Evolutionary conservation across 2,888 invertebrate species (phyloP).

Genomic region (Desoria tigrina): DNA sequence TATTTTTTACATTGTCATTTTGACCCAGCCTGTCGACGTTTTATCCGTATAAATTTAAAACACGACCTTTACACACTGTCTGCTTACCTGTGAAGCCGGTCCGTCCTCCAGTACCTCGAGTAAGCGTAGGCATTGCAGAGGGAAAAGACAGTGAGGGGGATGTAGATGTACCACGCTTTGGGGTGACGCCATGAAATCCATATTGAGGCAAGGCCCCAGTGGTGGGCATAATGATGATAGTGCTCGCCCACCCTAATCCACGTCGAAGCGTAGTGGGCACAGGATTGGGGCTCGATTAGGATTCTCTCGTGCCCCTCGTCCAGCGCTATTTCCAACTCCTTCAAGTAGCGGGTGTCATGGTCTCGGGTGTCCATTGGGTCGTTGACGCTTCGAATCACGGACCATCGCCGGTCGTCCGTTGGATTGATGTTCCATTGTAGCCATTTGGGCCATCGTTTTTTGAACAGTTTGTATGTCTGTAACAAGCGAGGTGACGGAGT

Average conservation of each 20-base stretch:
- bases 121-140: constrained; percentile 12
- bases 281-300: neutral
- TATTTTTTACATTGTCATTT: no score
- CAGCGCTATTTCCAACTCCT: constrained; percentile 13
- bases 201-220: neutral
- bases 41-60: no score
- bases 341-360: neutral
- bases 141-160: neutral
- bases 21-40: no score
- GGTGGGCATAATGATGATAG: constrained; percentile 2
- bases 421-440: neutral
- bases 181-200: neutral
- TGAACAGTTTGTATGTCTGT: neutral
- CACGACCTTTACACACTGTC: no score
- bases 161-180: neutral
- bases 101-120: neutral
- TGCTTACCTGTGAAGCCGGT: constrained; percentile 1
- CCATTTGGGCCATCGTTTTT: neutral
- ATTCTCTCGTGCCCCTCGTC: constrained; percentile 11
- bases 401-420: neutral
- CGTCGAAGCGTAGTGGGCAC: neutral
- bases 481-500: no score
- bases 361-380: neutral
- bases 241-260: neutral
- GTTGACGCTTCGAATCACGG: neutral